A percentile compares a stretch with the other conserved stretches of the same genome.
Evolutionary conservation across 2,888 invertebrate genomes (phyloP).

Genomic region (Drosophila hamatofila): DNA sequence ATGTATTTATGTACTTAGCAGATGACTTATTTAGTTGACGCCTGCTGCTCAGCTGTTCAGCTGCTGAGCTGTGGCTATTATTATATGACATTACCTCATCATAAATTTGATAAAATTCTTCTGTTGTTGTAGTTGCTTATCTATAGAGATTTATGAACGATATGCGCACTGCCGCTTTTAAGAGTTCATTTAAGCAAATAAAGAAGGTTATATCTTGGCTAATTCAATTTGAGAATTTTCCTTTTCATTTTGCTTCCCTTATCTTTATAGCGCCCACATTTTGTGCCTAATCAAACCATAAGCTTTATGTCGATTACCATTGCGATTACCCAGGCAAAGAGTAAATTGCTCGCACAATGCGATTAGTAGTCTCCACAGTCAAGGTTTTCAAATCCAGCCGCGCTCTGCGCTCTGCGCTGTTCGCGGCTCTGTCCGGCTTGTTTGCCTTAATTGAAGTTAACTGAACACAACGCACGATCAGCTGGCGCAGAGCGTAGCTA

Average conservation of each 20-base stretch:
- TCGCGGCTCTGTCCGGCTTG: constrained; percentile 12
- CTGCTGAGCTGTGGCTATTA: not conserved
- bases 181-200: constrained; percentile 25
- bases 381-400: constrained; percentile 46
- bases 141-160: constrained; percentile 2
- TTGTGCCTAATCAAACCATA: constrained; percentile 69
- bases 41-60: constrained; percentile 3
- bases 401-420: constrained; percentile 14
- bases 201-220: constrained; percentile 33
- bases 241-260: constrained; percentile 18
- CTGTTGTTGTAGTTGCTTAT: not conserved
- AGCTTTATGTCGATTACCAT: constrained; percentile 75
- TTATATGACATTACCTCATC: constrained; percentile 1
- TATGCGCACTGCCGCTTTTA: constrained; percentile 2
- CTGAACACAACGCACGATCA: constrained; percentile 40
- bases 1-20: constrained; percentile 6
- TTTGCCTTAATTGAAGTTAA: constrained; percentile 69
- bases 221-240: constrained; percentile 52
- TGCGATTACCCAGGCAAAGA: constrained; percentile 45
- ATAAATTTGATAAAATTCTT: constrained; percentile 8
- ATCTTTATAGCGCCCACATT: constrained; percentile 67
- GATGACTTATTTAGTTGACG: not conserved
- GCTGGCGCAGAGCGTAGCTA: constrained; percentile 27
- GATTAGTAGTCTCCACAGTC: constrained; percentile 38
- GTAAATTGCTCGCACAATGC: constrained; percentile 38